phyloP scores from a whole-genome alignment of 2,888 invertebrate genomes.

The Euplagia quadripunctaria region DNA sequence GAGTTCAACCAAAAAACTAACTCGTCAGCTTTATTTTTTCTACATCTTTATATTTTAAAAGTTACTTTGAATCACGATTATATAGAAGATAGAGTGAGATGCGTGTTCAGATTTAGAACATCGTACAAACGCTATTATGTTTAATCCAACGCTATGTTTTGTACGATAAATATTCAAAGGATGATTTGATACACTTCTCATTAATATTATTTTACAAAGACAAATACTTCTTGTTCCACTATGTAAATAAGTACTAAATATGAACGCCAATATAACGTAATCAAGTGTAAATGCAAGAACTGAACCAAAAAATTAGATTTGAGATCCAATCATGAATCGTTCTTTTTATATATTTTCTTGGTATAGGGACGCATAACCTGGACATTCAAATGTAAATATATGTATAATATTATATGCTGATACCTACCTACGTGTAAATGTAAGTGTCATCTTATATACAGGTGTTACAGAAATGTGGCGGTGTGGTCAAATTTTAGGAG shows the following conservation, averaged over 20 bases:
- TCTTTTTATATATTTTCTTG: background rate
- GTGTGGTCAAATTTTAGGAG: too few species aligned
- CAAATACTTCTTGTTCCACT: background rate
- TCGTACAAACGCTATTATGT: too few species aligned
- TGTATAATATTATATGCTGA: background rate
- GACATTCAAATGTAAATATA: background rate
- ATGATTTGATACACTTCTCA: background rate
- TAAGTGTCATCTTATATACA: too few species aligned
- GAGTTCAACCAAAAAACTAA: too few species aligned
- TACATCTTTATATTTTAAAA: too few species aligned
- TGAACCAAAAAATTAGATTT: slow-evolving; percentile 14
- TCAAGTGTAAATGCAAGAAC: slow-evolving; percentile 7
- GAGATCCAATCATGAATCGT: background rate
- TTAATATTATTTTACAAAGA: background rate
- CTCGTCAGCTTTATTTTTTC: too few species aligned
- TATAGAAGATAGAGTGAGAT: too few species aligned
- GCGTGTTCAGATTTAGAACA: too few species aligned
- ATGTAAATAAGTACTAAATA: slow-evolving; percentile 3
- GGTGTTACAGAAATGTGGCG: too few species aligned
- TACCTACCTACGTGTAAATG: too few species aligned
- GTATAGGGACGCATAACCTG: background rate
- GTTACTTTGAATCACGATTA: too few species aligned
- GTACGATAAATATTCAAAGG: background rate
- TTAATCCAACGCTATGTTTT: too few species aligned
- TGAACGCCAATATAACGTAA: slow-evolving; percentile 8